A percentile compares a stretch with the other conserved stretches of the same genome.
These are phyloP conservation scores for Glyptemys insculpta DNA, from an alignment of 2,797 vertebrate species.

Conservation along the genomic window DNA sequence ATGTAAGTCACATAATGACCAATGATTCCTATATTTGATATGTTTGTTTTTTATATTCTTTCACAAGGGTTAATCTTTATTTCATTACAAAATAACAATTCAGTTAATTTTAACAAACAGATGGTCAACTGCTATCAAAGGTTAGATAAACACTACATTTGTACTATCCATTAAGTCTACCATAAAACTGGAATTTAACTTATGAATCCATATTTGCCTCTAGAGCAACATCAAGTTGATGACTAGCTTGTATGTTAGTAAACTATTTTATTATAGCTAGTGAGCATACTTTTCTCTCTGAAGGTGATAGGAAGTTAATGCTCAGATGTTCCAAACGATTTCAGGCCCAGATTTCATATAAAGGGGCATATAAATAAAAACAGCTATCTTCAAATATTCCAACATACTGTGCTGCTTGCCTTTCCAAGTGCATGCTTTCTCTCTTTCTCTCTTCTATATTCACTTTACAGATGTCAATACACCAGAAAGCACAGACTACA, in stretches of 20 bases:
- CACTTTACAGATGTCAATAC: slow-evolving; percentile 55
- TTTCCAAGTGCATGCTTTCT: slow-evolving; percentile 24
- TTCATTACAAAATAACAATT: background rate
- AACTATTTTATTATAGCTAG: background rate
- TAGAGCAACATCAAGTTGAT: background rate
- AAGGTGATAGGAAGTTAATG: background rate
- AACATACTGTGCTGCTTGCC: background rate
- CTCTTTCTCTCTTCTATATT: slow-evolving; percentile 36
- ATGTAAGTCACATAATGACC: background rate
- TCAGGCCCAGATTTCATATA: background rate
- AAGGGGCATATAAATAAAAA: background rate
- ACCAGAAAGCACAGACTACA: slow-evolving; percentile 53
- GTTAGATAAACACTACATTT: background rate
- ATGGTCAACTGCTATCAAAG: accelerated
- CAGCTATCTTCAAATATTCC: slow-evolving; percentile 11
- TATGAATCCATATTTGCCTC: background rate
- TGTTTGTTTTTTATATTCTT: background rate
- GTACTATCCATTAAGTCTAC: background rate
- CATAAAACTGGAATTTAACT: background rate
- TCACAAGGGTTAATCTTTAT: background rate
- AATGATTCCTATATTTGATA: background rate
- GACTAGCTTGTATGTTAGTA: background rate
- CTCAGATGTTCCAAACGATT: background rate
- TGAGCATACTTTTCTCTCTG: background rate
- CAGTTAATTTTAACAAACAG: background rate